phyloP scores from a whole-genome alignment of 2,113 vertebrate genomes.

The Dasyornis broadbenti region DNA sequence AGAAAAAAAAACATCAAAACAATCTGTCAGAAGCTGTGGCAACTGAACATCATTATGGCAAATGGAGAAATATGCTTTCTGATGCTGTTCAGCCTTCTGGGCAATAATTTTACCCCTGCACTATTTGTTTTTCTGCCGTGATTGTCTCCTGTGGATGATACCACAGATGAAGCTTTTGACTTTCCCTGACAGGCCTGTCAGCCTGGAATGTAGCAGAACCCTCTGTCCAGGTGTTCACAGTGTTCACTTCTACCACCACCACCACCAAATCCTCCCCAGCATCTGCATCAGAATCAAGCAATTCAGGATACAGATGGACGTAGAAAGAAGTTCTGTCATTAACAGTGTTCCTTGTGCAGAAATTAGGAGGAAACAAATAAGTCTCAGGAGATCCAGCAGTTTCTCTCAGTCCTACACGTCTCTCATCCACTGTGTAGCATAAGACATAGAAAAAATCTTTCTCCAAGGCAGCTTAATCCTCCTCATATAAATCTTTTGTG shows the following conservation, averaged over 20 bases:
- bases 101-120: background rate
- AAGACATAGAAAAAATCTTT: background rate
- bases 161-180: background rate
- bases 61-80: background rate
- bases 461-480: background rate
- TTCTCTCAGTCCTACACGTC: background rate
- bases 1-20: background rate
- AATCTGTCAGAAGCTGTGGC: background rate
- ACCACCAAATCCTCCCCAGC: background rate
- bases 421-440: background rate
- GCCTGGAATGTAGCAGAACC: background rate
- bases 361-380: background rate
- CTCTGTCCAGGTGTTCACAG: background rate
- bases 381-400: background rate
- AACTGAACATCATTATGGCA: background rate
- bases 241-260: background rate
- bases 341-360: background rate
- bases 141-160: background rate
- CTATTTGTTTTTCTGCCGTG: background rate
- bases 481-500: background rate
- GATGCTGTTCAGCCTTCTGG: background rate
- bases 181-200: background rate
- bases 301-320: background rate
- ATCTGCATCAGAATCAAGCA: background rate
- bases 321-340: background rate